phyloP scores from a whole-genome alignment of 2,888 invertebrate genomes.

The Drosophila mulleri region DNA sequence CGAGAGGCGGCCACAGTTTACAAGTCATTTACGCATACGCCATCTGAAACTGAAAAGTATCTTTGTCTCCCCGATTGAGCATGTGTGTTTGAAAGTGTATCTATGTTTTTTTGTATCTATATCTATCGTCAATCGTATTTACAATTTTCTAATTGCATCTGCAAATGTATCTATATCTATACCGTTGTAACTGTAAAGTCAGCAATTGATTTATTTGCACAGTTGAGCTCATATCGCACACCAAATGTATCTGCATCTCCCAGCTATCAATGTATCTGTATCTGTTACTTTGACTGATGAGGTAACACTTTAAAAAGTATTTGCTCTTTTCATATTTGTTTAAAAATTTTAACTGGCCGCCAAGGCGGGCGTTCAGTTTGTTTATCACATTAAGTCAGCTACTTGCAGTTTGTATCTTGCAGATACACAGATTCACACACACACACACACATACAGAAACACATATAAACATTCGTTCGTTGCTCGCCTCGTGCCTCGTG shows the following conservation, averaged over 20 bases:
- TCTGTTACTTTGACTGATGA: conserved; percentile 47
- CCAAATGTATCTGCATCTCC: conserved; percentile 1
- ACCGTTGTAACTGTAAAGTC: neutral
- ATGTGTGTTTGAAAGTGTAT: neutral
- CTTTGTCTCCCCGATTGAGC: neutral
- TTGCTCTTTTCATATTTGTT: conserved; percentile 48
- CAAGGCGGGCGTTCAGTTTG: conserved; percentile 71
- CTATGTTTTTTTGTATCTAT: neutral
- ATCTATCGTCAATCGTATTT: neutral
- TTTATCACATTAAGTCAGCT: conserved; percentile 78
- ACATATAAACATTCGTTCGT: neutral
- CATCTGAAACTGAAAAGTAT: neutral
- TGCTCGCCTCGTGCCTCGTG: conserved; percentile 11
- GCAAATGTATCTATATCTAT: neutral
- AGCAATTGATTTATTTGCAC: neutral
- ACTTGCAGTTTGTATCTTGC: conserved; percentile 73
- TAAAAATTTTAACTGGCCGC: conserved; percentile 65
- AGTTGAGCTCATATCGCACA: neutral
- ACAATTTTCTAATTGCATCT: neutral
- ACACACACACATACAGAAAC: neutral
- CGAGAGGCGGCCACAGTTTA: neutral
- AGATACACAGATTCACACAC: conserved; percentile 45
- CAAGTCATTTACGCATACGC: conserved; percentile 5
- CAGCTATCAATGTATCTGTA: conserved; percentile 15
- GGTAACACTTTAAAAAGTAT: conserved; percentile 61